Percentiles rank a stretch among this genome's conserved stretches.
These are phyloP conservation scores for Gulo gulo DNA, from an alignment of 2,113 vertebrate species.

Conservation along the genomic window DNA sequence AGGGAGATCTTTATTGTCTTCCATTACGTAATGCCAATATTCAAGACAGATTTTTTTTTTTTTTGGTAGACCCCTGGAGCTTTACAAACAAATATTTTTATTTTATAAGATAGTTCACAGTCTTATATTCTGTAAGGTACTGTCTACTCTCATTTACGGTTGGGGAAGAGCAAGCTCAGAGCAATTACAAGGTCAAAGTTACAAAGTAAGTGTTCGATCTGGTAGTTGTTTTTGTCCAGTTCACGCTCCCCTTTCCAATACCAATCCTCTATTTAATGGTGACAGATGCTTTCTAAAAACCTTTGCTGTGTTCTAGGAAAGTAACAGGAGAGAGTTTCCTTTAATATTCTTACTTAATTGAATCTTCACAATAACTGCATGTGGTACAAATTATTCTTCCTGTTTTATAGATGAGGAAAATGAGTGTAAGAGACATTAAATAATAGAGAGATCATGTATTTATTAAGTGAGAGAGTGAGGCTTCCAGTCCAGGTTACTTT, in stretches of 20 bases:
- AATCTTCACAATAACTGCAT: not conserved
- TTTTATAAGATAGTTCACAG: not conserved
- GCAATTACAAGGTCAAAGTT: not conserved
- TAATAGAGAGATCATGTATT: not conserved
- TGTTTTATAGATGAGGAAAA: not conserved
- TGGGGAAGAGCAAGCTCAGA: not conserved
- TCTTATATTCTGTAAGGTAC: not conserved
- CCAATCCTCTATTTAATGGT: not conserved
- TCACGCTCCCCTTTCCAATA: not conserved
- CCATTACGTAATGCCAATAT: not conserved
- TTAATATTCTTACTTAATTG: conserved; percentile 29
- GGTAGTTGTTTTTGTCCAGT: not conserved
- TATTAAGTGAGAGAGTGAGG: not conserved
- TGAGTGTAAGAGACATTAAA: not conserved
- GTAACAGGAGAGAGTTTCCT: not conserved
- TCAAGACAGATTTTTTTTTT: not conserved
- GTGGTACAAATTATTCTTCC: not conserved
- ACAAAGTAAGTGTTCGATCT: not conserved
- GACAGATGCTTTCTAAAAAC: not conserved
- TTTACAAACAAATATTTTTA: not conserved
- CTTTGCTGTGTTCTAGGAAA: not conserved
- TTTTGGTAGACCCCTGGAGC: not conserved
- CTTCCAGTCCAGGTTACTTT: not conserved
- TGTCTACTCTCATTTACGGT: not conserved
- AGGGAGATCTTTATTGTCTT: not conserved